These are phyloP conservation scores for Apogon hyalosoma DNA, from an alignment of 2,797 vertebrate species.

Conservation along the genomic window DNA sequence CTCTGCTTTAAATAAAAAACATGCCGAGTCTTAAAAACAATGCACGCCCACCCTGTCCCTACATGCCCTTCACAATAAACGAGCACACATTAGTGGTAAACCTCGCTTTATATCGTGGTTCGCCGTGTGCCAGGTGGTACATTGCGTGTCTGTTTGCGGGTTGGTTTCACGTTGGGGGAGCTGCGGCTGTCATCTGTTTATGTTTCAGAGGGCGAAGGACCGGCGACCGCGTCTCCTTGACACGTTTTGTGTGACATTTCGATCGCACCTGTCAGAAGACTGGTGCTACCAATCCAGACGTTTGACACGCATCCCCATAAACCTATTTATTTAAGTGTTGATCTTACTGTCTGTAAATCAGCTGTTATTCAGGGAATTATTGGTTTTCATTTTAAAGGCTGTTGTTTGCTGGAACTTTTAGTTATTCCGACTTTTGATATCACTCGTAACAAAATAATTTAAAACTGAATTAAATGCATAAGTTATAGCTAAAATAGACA, in stretches of 20 bases:
- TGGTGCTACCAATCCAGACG: not conserved
- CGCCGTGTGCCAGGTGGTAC: slow-evolving; percentile 5
- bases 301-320: not conserved
- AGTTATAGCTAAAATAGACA: no score
- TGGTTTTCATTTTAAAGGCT: no score
- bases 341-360: no score
- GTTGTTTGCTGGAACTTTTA: no score
- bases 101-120: not conserved
- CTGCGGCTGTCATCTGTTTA: slow-evolving; percentile 3
- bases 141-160: not conserved
- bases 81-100: slow-evolving; percentile 1
- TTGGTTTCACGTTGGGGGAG: not conserved
- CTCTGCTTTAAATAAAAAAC: slow-evolving; percentile 16
- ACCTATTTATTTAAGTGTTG: no score
- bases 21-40: slow-evolving; percentile 11
- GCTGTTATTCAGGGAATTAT: no score
- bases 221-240: not conserved
- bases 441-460: no score
- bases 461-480: no score
- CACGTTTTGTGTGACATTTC: slow-evolving; percentile 6
- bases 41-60: slow-evolving; percentile 27
- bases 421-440: no score
- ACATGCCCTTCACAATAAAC: slow-evolving; percentile 24
- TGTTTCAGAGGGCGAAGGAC: slow-evolving; percentile 17
- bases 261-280: slow-evolving; percentile 14